These are phyloP conservation scores for Pachypsylla venusta DNA, from an alignment of 1,140 invertebrate genomes.

Conservation along the genomic window DNA sequence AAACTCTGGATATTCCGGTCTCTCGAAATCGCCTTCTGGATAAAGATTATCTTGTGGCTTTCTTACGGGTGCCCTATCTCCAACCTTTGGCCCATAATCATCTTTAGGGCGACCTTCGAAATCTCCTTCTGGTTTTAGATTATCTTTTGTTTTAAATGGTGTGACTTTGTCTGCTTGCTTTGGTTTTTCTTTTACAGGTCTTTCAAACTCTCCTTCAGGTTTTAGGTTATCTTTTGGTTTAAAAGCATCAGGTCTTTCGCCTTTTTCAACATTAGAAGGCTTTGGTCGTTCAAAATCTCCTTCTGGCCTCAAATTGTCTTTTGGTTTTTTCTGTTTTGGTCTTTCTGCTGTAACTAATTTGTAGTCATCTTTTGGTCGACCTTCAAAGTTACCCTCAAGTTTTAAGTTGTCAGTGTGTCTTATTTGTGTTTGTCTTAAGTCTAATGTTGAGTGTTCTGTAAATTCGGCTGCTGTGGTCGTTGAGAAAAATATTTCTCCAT, in stretches of 20 bases:
- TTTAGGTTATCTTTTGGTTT: conserved; percentile 44
- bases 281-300: conserved; percentile 42
- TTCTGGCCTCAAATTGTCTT: conserved; percentile 44
- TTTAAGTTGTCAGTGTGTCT: conserved; percentile 39
- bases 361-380: conserved; percentile 27
- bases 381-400: conserved; percentile 36
- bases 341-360: conserved; percentile 25
- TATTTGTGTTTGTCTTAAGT: conserved; percentile 26
- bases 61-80: conserved; percentile 28
- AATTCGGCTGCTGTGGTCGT: conserved; percentile 34
- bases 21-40: conserved; percentile 28
- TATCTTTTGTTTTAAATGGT: conserved; percentile 42
- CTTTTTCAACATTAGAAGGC: conserved; percentile 34
- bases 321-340: conserved; percentile 34
- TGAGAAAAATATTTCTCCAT: conserved; percentile 46
- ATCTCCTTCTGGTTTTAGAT: conserved; percentile 49
- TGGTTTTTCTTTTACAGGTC: conserved; percentile 27
- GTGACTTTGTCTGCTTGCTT: conserved; percentile 39
- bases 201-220: conserved; percentile 43
- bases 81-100: conserved; percentile 20
- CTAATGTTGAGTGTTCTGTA: conserved; percentile 24
- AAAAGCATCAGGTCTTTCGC: conserved; percentile 39
- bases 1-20: conserved; percentile 24
- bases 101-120: conserved; percentile 37
- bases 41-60: conserved; percentile 38